phyloP scores from a whole-genome alignment of 2,888 invertebrate genomes.

The Melinopterus prodromus region DNA sequence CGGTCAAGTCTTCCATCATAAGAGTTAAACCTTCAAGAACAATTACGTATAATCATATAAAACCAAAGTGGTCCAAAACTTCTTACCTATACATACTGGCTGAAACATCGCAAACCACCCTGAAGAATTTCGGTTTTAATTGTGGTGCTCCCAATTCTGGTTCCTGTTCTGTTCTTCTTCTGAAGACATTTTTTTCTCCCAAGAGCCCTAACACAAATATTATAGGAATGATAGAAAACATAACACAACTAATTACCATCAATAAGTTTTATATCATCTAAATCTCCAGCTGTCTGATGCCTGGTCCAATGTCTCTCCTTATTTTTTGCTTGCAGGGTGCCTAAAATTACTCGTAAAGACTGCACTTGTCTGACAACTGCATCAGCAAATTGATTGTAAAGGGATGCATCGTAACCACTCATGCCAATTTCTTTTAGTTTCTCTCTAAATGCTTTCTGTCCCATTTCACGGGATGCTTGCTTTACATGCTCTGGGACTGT shows the following conservation, averaged over 20 bases:
- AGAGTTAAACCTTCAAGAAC: slow-evolving; percentile 80
- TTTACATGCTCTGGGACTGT: slow-evolving; percentile 89
- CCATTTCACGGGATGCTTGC: slow-evolving; percentile 93
- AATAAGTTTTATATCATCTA: slow-evolving; percentile 94
- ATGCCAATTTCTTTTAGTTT: slow-evolving; percentile 90
- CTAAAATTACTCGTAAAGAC: slow-evolving; percentile 85
- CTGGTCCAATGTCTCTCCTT: slow-evolving; percentile 94
- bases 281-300: slow-evolving; percentile 93
- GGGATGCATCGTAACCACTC: slow-evolving; percentile 90
- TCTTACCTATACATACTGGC: slow-evolving; percentile 92
- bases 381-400: slow-evolving; percentile 83
- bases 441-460: slow-evolving; percentile 85
- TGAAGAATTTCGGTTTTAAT: slow-evolving; percentile 85
- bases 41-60: background rate
- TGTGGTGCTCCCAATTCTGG: slow-evolving; percentile 90
- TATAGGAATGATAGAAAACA: background rate
- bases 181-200: slow-evolving; percentile 92
- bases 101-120: slow-evolving; percentile 90
- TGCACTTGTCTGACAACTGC: slow-evolving; percentile 85
- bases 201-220: slow-evolving; percentile 69
- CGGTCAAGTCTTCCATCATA: slow-evolving; percentile 93
- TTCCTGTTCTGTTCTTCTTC: slow-evolving; percentile 82
- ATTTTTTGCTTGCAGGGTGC: slow-evolving; percentile 89
- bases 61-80: slow-evolving; percentile 29
- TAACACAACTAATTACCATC: slow-evolving; percentile 70